These are phyloP conservation scores for Tinea semifulvella DNA, from an alignment of 2,888 invertebrate species.

Conservation along the genomic window DNA sequence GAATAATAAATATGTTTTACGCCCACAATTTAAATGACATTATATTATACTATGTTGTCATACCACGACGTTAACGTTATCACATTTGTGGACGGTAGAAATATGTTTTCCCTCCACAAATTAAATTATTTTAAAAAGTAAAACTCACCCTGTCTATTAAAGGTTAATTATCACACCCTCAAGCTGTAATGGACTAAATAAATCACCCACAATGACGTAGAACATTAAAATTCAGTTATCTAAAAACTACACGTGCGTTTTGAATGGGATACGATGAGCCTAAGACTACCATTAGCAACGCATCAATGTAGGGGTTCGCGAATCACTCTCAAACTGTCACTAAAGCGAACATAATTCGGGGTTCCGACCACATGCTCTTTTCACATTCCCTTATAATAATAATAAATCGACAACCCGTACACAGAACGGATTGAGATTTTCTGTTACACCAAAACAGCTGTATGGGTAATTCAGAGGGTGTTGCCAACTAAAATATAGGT, in stretches of 20 bases:
- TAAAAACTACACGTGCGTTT: slow-evolving; percentile 39
- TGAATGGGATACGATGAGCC: slow-evolving; percentile 28
- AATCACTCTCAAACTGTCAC: slow-evolving; percentile 60
- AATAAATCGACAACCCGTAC: slow-evolving; percentile 24
- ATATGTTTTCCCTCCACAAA: too few relatives aligned
- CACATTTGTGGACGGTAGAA: too few relatives aligned
- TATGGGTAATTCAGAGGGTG: background rate
- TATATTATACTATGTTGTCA: too few relatives aligned
- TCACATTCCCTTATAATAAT: slow-evolving; percentile 50
- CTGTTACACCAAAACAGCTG: slow-evolving; percentile 27
- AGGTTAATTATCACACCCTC: slow-evolving; percentile 13
- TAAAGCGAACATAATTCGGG: slow-evolving; percentile 50
- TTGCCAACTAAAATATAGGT: too few relatives aligned
- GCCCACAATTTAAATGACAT: too few relatives aligned
- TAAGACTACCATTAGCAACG: slow-evolving; percentile 41
- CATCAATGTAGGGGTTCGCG: slow-evolving; percentile 27
- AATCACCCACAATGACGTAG: slow-evolving; percentile 12
- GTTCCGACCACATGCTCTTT: slow-evolving; percentile 55
- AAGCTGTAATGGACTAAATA: slow-evolving; percentile 4
- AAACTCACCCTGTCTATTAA: slow-evolving; percentile 10
- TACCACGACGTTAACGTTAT: too few relatives aligned
- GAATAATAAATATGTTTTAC: too few relatives aligned
- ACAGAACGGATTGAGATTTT: slow-evolving; percentile 2
- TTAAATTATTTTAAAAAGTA: too few relatives aligned
- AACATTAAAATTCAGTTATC: slow-evolving; percentile 13